Conservation (phyloP, 2,113 vertebrate species). For the Malurus melanocephalus region DNA sequence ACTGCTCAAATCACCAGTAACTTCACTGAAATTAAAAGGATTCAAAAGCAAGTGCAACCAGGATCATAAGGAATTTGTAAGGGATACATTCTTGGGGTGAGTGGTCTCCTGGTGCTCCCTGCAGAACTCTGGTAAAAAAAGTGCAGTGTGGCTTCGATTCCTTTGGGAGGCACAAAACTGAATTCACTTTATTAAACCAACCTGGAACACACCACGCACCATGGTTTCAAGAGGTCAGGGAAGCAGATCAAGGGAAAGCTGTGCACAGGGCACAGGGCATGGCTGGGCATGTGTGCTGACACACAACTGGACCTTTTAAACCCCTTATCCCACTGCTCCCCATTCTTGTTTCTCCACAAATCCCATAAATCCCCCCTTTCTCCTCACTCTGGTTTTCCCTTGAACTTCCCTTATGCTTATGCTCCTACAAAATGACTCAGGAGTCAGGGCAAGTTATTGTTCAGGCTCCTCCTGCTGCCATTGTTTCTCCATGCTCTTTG, state of each 20-base stretch:
- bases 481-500: neutral
- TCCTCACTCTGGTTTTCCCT: neutral
- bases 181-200: neutral
- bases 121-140: neutral
- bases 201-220: neutral
- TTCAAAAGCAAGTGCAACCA: neutral
- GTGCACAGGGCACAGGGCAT: neutral
- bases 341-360: neutral
- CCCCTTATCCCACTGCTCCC: neutral
- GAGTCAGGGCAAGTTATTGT: neutral
- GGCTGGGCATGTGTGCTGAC: neutral
- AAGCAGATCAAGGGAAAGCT: neutral
- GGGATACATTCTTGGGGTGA: too few relatives aligned
- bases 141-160: neutral
- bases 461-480: neutral
- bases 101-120: neutral
- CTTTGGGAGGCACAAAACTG: accelerated
- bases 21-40: neutral
- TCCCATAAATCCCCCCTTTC: neutral
- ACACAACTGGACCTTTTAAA: accelerated
- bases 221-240: neutral
- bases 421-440: neutral
- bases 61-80: neutral
- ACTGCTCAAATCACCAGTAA: neutral
- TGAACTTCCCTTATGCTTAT: neutral